Percentiles rank a stretch among this genome's conserved stretches.
These are phyloP conservation scores for Phrynocephalus forsythii DNA, from an alignment of 2,797 vertebrate genomes.

Conservation along the genomic window DNA sequence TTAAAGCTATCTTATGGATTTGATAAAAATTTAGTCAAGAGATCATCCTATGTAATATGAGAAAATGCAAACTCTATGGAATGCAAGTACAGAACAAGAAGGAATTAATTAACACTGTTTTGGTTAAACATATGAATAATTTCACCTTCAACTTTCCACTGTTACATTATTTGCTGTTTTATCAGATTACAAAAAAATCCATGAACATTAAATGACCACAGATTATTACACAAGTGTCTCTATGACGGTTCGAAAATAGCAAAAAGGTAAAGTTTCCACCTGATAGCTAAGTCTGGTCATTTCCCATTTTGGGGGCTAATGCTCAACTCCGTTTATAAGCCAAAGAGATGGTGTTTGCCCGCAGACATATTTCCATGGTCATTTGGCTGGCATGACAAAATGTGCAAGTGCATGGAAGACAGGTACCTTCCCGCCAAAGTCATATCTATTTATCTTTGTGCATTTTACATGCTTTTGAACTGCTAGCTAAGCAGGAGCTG, in stretches of 20 bases:
- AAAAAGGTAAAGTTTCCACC: too few relatives aligned
- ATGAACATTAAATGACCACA: neutral
- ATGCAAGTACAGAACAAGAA: neutral
- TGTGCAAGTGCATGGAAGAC: too few relatives aligned
- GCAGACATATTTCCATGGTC: too few relatives aligned
- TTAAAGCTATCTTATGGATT: neutral
- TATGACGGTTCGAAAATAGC: neutral
- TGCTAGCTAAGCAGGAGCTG: too few relatives aligned
- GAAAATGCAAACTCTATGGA: neutral
- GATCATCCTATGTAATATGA: neutral
- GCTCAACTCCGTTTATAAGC: too few relatives aligned
- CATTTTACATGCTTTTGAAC: too few relatives aligned
- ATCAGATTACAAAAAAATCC: neutral
- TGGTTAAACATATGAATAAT: neutral
- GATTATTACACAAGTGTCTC: neutral
- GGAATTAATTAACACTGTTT: neutral
- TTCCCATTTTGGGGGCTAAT: too few relatives aligned
- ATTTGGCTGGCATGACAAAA: too few relatives aligned
- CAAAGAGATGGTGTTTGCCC: too few relatives aligned
- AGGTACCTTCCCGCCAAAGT: too few relatives aligned
- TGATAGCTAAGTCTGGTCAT: too few relatives aligned
- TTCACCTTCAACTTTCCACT: neutral
- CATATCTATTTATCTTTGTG: too few relatives aligned
- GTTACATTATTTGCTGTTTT: neutral
- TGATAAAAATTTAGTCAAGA: constrained; percentile 4